These are phyloP conservation scores for Ariolimax columbianus DNA, from an alignment of 2,888 invertebrate species.

Conservation along the genomic window DNA sequence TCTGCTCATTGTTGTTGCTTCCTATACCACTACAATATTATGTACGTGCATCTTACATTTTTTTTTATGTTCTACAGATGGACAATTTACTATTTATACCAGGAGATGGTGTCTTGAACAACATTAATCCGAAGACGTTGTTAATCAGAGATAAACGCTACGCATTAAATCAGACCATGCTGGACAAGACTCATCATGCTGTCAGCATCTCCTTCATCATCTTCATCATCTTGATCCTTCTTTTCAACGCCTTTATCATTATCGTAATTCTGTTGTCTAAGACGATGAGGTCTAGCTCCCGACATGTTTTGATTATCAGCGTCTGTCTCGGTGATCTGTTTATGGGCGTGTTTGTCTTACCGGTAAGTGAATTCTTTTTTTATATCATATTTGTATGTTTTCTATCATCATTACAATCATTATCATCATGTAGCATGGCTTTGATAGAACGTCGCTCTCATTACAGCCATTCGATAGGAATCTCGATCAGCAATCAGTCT, in stretches of 20 bases:
- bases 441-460: no score
- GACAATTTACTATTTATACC: background rate
- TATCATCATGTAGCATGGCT: no score
- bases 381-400: background rate
- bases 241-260: slow-evolving; percentile 53
- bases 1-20: no score
- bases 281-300: slow-evolving; percentile 48
- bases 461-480: no score
- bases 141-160: slow-evolving; percentile 44
- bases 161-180: slow-evolving; percentile 47
- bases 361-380: slow-evolving; percentile 24
- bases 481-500: no score
- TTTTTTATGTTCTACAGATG: background rate
- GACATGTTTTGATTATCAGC: slow-evolving; percentile 54
- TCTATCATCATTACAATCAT: no score
- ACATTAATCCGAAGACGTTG: background rate
- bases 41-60: no score
- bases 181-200: slow-evolving; percentile 48
- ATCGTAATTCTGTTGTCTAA: slow-evolving; percentile 51
- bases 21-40: no score
- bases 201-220: slow-evolving; percentile 48
- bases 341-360: slow-evolving; percentile 54
- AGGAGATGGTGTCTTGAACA: background rate
- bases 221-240: slow-evolving; percentile 52
- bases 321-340: slow-evolving; percentile 53